A percentile compares a stretch with the other conserved stretches of the same genome.
Conservation (phyloP, 1,140 invertebrate genomes). For the Lasioglossum albipes region DNA sequence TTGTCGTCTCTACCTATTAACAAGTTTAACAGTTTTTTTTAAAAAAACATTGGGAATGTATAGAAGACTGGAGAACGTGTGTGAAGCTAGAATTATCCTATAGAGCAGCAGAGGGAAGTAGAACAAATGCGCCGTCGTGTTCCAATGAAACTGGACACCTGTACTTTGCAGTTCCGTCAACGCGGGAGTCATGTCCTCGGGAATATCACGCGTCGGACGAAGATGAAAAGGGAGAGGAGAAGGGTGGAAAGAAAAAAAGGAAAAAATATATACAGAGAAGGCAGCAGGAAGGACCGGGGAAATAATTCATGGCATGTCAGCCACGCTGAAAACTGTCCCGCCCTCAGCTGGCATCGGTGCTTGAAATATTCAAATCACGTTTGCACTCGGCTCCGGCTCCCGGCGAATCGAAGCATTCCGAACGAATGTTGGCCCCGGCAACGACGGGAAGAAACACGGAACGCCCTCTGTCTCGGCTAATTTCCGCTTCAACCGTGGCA, state of each 20-base stretch:
- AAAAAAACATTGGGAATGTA: too few species aligned
- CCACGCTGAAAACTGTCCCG: constrained; percentile 8
- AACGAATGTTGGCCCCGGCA: constrained; percentile 22
- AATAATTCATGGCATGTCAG: constrained; percentile 46
- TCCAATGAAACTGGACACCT: too few species aligned
- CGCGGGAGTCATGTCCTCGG: background rate
- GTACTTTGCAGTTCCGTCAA: background rate
- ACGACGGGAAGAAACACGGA: constrained; percentile 26
- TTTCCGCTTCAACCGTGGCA: constrained; percentile 18
- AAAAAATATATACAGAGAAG: background rate
- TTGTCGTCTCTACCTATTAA: too few species aligned
- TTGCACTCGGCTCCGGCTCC: constrained; percentile 31
- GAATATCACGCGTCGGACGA: background rate
- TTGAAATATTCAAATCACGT: constrained; percentile 60
- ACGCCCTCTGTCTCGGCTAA: constrained; percentile 43
- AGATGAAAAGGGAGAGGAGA: background rate
- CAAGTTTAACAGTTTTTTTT: too few species aligned
- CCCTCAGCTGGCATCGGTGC: constrained; percentile 22
- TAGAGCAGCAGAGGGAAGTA: too few species aligned
- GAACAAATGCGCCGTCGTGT: too few species aligned
- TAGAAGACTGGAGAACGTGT: too few species aligned
- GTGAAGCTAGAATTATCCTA: too few species aligned
- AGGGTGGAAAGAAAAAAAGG: background rate
- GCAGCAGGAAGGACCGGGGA: background rate
- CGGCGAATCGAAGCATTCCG: constrained; percentile 46